Percentiles rank a stretch among this genome's conserved stretches.
These are phyloP conservation scores for Pomacea canaliculata DNA, from an alignment of 2,888 invertebrate genomes.

Conservation along the genomic window DNA sequence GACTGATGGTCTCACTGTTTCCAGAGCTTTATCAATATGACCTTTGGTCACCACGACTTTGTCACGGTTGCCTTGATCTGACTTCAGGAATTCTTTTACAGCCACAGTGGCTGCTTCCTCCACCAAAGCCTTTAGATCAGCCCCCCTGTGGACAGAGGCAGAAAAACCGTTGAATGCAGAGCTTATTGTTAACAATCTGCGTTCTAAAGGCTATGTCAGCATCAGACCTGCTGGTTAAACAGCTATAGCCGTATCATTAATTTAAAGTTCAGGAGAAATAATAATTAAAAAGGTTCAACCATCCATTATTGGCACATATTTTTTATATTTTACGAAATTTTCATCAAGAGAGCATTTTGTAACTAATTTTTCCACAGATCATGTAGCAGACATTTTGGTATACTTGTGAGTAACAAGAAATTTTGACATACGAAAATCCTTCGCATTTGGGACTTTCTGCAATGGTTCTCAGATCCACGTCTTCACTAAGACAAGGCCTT, in stretches of 20 bases:
- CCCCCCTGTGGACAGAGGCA: slow-evolving; percentile 76
- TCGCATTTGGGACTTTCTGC: slow-evolving; percentile 78
- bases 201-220: too few relatives aligned
- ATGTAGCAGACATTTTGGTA: too few relatives aligned
- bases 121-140: slow-evolving; percentile 91
- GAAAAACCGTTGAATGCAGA: neutral
- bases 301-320: too few relatives aligned
- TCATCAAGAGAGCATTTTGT: too few relatives aligned
- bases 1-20: slow-evolving; percentile 89
- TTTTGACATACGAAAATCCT: slow-evolving; percentile 78
- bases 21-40: slow-evolving; percentile 84
- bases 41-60: slow-evolving; percentile 77
- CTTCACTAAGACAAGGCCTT: slow-evolving; percentile 80
- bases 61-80: slow-evolving; percentile 19
- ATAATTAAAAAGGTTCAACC: too few relatives aligned
- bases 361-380: too few relatives aligned
- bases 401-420: too few relatives aligned
- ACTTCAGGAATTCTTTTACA: slow-evolving; percentile 80
- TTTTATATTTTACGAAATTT: too few relatives aligned
- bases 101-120: slow-evolving; percentile 87
- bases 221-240: too few relatives aligned
- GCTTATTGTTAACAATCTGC: neutral
- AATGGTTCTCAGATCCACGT: slow-evolving; percentile 81
- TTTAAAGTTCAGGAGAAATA: too few relatives aligned
- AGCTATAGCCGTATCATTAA: too few relatives aligned